Base-by-base conservation (phyloP, 2,888 invertebrate genomes). In the Eristalinus sepulchralis region DNA sequence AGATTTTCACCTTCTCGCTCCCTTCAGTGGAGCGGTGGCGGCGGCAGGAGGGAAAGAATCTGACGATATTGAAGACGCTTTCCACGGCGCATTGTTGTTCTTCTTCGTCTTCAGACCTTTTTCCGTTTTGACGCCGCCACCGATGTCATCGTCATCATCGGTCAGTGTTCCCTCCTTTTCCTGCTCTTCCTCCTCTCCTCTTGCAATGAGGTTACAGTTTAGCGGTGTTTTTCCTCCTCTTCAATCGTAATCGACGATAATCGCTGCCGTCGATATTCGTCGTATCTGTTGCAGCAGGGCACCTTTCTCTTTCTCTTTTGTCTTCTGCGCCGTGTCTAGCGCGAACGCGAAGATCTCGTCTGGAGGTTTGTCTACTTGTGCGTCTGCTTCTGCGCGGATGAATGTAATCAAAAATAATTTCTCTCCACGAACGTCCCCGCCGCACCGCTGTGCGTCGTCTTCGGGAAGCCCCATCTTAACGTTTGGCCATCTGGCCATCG, bases 211-310 rank as follows among this genome's bases (percentile, higher is more conserved):
- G 62, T 80, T 79, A 83, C 39, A 68, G 67, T 31, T 31, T 47
- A 80, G 64, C 60, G 70, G 31, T 75, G 80, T 47, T 71, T 59
- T 62, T 33, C 57, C 34, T 70, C 53, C 4, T 63, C 5, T 34
- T 72, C 57, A 83, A 81, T 72, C 72, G 76, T 72, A 77, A 80
- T 84, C 71, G 60, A 60, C 47, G 47, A 47, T 47, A 84, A 80
- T 57, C 57, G 24, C 5, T 5, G 27, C 5, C 1, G 34, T 17
- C 47, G 57, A 57, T 24, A 24, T 84, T 84, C 76, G 70, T 77
- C 81, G 70, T 76, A 81, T 79, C 39, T 76, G 76, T 81, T 84
- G 83, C 75, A 84, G 62, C 39, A 27, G 60, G 60, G 39, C 64
- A 47, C 24, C 11, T 57, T 59, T 55, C 27, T 64, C 34, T 71